These are phyloP conservation scores for Heliocidaris erythrogramma DNA, from an alignment of 35 echinoderm and acorn worm species.

Conservation along the genomic window DNA sequence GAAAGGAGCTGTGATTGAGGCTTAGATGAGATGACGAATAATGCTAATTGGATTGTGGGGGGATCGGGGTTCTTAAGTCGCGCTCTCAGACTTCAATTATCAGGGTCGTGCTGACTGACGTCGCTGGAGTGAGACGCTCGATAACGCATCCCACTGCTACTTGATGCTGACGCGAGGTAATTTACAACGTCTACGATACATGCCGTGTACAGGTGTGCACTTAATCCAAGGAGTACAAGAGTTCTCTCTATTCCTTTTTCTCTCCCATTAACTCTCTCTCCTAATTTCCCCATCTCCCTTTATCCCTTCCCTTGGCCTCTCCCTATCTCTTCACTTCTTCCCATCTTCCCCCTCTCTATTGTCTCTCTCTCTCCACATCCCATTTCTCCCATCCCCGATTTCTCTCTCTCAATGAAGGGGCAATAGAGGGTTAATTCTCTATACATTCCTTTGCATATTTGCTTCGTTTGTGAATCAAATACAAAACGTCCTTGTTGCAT, in stretches of 20 bases:
- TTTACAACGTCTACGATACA: not conserved
- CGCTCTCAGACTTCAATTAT: constrained; percentile 30
- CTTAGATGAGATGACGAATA: constrained; percentile 1
- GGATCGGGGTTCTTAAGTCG: not conserved
- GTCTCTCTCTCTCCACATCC: not conserved
- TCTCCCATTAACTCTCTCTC: not conserved
- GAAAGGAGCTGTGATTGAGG: not conserved
- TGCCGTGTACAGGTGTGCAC: not conserved
- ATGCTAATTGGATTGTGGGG: not conserved
- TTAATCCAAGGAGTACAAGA: not conserved
- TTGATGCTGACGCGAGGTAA: not conserved
- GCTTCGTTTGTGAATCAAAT: not conserved
- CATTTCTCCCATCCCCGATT: no score
- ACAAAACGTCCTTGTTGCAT: not conserved
- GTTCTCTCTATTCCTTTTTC: not conserved
- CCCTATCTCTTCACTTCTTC: not conserved
- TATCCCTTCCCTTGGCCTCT: not conserved
- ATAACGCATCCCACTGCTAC: not conserved
- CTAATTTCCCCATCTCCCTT: not conserved
- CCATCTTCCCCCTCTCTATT: not conserved
- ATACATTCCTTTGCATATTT: constrained; percentile 2
- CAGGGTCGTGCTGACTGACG: not conserved
- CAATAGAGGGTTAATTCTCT: not conserved
- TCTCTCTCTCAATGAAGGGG: not conserved
- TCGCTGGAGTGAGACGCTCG: not conserved